phyloP scores from a whole-genome alignment of 2,113 vertebrate genomes.

The Scomber japonicus region DNA sequence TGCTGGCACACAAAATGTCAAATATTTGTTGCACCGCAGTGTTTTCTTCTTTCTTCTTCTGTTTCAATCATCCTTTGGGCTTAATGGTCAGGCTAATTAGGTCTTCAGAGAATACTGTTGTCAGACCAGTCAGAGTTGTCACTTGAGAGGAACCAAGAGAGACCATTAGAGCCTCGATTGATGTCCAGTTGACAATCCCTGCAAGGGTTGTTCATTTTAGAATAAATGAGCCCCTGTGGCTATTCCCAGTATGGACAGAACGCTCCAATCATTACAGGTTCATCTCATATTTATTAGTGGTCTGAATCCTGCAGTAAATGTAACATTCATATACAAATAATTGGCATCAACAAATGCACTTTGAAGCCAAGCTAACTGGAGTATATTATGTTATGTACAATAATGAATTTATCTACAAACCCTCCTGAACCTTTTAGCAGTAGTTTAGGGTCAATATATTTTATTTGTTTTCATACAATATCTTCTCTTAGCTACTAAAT shows the following conservation, averaged over 20 bases:
- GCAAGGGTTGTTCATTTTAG: constrained; percentile 55
- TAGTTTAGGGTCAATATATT: too few relatives aligned
- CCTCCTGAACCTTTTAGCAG: too few relatives aligned
- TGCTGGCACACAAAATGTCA: neutral
- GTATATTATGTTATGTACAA: too few relatives aligned
- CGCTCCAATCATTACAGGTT: constrained; percentile 7
- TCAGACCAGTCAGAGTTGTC: constrained; percentile 62
- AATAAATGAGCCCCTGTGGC: constrained; percentile 58
- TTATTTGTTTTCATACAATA: too few relatives aligned
- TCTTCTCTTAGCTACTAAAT: too few relatives aligned
- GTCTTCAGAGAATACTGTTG: constrained; percentile 68
- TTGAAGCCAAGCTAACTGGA: too few relatives aligned
- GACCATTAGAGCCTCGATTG: constrained; percentile 68
- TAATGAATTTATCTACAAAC: too few relatives aligned
- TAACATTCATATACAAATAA: neutral
- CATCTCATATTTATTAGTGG: constrained; percentile 48
- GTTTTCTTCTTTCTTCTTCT: constrained; percentile 15
- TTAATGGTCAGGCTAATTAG: constrained; percentile 75
- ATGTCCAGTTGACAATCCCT: constrained; percentile 52
- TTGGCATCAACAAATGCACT: neutral
- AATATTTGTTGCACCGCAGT: constrained; percentile 34
- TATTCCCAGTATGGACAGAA: constrained; percentile 15
- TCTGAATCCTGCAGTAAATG: neutral
- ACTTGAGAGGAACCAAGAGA: constrained; percentile 60
- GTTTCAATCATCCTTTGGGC: constrained; percentile 47